Conservation (phyloP, 2,797 vertebrate species). For the Sebastes minor region DNA sequence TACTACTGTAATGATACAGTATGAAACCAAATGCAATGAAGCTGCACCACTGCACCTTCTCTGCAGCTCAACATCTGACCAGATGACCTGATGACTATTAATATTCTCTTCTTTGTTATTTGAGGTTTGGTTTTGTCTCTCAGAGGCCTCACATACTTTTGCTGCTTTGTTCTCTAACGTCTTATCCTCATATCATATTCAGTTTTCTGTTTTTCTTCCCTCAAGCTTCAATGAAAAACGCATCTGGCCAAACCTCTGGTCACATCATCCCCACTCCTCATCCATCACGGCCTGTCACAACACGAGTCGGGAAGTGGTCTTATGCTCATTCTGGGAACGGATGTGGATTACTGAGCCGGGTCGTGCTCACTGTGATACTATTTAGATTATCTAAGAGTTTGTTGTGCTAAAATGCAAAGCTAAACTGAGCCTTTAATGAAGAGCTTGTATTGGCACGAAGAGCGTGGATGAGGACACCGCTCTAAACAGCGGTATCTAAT, state of each 20-base stretch:
- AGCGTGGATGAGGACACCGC: neutral
- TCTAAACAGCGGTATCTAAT: neutral
- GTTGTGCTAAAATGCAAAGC: conserved; percentile 14
- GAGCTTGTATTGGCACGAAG: conserved; percentile 14
- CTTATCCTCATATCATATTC: conserved; percentile 23
- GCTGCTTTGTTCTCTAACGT: conserved; percentile 7
- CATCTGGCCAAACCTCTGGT: conserved; percentile 30
- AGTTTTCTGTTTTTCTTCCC: conserved; percentile 32
- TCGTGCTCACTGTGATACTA: conserved; percentile 15
- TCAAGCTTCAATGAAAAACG: conserved; percentile 40
- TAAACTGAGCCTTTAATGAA: conserved; percentile 15
- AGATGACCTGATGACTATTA: neutral
- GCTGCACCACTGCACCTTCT: neutral
- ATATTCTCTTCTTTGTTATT: neutral
- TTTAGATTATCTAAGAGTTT: conserved; percentile 17
- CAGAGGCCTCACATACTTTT: neutral
- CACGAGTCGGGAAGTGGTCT: conserved; percentile 36
- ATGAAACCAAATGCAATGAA: neutral
- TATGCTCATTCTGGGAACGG: conserved; percentile 47
- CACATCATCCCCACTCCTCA: conserved; percentile 52
- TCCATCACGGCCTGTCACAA: conserved; percentile 61
- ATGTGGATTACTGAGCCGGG: conserved; percentile 56
- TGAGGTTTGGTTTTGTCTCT: conserved; percentile 13
- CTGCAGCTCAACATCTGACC: conserved; percentile 5
- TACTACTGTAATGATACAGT: neutral